Percentiles rank a stretch among this genome's conserved stretches.
These are phyloP conservation scores for Strigamia transsilvanica DNA, from an alignment of 2,888 invertebrate genomes.

Conservation along the genomic window DNA sequence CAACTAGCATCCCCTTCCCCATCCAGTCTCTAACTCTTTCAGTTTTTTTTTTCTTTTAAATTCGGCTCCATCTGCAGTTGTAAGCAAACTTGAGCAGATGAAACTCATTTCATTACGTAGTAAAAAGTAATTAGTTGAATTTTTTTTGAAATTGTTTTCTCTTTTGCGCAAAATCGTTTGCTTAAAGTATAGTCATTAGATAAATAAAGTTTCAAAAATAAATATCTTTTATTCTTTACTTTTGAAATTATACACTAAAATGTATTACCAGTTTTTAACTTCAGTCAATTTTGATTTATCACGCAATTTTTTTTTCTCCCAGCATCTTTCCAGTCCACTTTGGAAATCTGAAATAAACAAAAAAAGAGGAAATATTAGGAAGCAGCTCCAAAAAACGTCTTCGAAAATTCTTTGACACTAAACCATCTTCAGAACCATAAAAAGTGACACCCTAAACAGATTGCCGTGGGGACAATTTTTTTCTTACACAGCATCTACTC, in stretches of 20 bases:
- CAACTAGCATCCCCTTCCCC: not conserved
- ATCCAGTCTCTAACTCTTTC: constrained; percentile 24
- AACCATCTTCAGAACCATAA: constrained; percentile 12
- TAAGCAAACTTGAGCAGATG: constrained; percentile 9
- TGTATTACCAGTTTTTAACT: constrained; percentile 25
- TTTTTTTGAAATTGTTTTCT: not conserved
- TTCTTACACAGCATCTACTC: constrained; percentile 34
- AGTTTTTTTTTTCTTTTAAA: constrained; percentile 4
- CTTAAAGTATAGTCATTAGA: not conserved
- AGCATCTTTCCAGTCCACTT: not conserved
- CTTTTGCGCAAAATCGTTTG: not conserved
- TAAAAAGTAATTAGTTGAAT: not conserved
- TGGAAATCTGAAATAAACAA: constrained; percentile 17
- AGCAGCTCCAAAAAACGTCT: not conserved
- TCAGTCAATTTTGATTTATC: constrained; percentile 14
- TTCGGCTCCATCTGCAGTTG: constrained; percentile 25
- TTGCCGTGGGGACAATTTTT: constrained; percentile 39
- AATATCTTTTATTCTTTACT: constrained; percentile 28
- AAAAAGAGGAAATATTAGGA: not conserved
- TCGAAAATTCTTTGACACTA: constrained; percentile 19
- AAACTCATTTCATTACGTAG: not conserved
- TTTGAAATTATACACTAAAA: not conserved
- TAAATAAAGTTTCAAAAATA: constrained; percentile 2
- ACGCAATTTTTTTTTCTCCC: not conserved
- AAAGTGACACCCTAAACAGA: constrained; percentile 39